Percentiles rank a stretch among this genome's conserved stretches.
These are phyloP conservation scores for Oligia strigilis DNA, from an alignment of 2,888 invertebrate genomes.

Conservation along the genomic window DNA sequence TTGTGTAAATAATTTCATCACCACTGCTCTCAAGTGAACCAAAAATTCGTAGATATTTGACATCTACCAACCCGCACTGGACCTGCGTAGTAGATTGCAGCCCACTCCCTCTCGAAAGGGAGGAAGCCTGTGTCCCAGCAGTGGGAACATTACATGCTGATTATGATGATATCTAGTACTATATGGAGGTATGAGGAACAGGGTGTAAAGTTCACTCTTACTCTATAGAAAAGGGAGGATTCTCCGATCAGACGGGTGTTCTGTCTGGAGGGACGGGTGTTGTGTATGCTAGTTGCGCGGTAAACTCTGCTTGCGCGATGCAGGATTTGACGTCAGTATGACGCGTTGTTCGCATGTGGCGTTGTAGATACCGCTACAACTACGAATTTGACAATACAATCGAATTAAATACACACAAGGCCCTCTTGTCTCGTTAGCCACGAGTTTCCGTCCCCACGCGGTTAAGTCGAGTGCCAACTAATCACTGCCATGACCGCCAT, in stretches of 20 bases:
- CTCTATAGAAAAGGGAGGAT: too few species aligned
- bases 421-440: slow-evolving; percentile 39
- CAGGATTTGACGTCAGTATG: too few species aligned
- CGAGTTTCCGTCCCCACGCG: slow-evolving; percentile 36
- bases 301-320: too few species aligned
- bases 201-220: too few species aligned
- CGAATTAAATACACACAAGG: slow-evolving; percentile 38
- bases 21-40: not conserved
- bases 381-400: slow-evolving; percentile 4
- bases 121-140: not conserved
- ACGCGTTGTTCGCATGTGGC: too few species aligned
- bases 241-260: too few species aligned
- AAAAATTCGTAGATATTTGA: not conserved
- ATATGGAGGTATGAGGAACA: too few species aligned
- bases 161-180: not conserved
- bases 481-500: slow-evolving; percentile 42
- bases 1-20: not conserved
- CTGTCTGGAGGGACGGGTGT: too few species aligned
- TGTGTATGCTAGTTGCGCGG: too few species aligned
- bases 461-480: slow-evolving; percentile 49
- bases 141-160: not conserved
- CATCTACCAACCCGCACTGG: not conserved
- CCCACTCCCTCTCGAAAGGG: not conserved
- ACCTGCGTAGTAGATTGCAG: not conserved
- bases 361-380: too few species aligned